Percentiles rank a stretch among this genome's conserved stretches.
Evolutionary conservation across 2,888 invertebrate genomes (phyloP).

Genomic region (Nysson spinosus): DNA sequence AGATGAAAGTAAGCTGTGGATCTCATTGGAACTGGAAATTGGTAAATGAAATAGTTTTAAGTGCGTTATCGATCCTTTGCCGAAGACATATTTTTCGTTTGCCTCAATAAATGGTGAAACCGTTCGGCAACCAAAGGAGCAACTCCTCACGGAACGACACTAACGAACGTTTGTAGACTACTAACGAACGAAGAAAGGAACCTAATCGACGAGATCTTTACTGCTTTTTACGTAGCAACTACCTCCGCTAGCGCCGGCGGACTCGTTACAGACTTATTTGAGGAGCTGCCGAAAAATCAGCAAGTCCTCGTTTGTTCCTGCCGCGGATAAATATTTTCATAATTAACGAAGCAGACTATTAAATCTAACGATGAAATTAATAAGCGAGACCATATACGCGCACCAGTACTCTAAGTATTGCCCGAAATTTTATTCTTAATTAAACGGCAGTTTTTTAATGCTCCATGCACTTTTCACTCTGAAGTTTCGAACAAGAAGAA

Average conservation of each 20-base stretch:
- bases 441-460: conserved; percentile 13
- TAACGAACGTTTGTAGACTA: conserved; percentile 53
- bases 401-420: no score
- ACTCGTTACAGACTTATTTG: conserved; percentile 27
- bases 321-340: conserved; percentile 3
- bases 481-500: no score
- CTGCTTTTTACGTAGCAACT: conserved; percentile 24
- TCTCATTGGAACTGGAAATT: no score
- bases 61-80: conserved; percentile 36
- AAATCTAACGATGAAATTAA: no score
- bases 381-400: no score
- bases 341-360: not conserved
- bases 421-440: no score
- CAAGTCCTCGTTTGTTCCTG: conserved; percentile 10
- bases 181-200: conserved; percentile 52
- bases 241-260: conserved; percentile 6
- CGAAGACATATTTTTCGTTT: conserved; percentile 40
- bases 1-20: no score
- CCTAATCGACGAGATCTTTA: conserved; percentile 51
- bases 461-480: conserved; percentile 28
- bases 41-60: no score
- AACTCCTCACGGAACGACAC: conserved; percentile 41
- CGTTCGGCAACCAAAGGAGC: conserved; percentile 31
- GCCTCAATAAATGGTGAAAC: conserved; percentile 35
- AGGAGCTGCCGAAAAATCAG: conserved; percentile 33